A percentile compares a stretch with the other conserved stretches of the same genome.
Evolutionary conservation across 2,888 invertebrate genomes (phyloP).

Genomic region (Lissocephala sabroskyi): DNA sequence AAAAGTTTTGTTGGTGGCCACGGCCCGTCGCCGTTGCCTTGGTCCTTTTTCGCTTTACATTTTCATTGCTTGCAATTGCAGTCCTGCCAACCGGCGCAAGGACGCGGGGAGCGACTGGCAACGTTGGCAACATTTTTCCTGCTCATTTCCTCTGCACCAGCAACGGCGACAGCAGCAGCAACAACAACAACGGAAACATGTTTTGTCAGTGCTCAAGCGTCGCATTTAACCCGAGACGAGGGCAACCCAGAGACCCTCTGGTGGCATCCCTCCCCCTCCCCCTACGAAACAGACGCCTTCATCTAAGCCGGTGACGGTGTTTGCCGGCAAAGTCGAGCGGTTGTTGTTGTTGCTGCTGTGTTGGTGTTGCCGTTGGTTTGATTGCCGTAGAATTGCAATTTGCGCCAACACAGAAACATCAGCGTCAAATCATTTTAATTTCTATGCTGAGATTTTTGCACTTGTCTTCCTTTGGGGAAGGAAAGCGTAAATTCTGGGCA

Average conservation of each 20-base stretch:
- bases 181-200: slow-evolving; percentile 52
- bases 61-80: slow-evolving; percentile 48
- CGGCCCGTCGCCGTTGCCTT: neutral
- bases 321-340: slow-evolving; percentile 7
- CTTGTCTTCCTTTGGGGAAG: slow-evolving; percentile 8
- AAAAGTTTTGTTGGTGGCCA: slow-evolving; percentile 13
- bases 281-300: no score
- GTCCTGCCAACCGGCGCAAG: slow-evolving; percentile 7
- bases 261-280: no score
- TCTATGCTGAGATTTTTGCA: slow-evolving; percentile 42
- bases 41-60: slow-evolving; percentile 34
- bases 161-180: slow-evolving; percentile 25
- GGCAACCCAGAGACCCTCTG: no score
- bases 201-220: slow-evolving; percentile 56
- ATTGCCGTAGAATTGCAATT: slow-evolving; percentile 63
- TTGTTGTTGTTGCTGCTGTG: slow-evolving; percentile 36
- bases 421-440: slow-evolving; percentile 65
- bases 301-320: slow-evolving; percentile 12
- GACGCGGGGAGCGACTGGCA: slow-evolving; percentile 1
- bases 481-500: no score
- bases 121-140: slow-evolving; percentile 43
- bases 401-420: slow-evolving; percentile 61
- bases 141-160: slow-evolving; percentile 53
- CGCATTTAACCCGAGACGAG: slow-evolving; percentile 51
- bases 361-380: slow-evolving; percentile 43